Conservation (phyloP, 2,888 invertebrate genomes). For the Folsomia manolachei region DNA sequence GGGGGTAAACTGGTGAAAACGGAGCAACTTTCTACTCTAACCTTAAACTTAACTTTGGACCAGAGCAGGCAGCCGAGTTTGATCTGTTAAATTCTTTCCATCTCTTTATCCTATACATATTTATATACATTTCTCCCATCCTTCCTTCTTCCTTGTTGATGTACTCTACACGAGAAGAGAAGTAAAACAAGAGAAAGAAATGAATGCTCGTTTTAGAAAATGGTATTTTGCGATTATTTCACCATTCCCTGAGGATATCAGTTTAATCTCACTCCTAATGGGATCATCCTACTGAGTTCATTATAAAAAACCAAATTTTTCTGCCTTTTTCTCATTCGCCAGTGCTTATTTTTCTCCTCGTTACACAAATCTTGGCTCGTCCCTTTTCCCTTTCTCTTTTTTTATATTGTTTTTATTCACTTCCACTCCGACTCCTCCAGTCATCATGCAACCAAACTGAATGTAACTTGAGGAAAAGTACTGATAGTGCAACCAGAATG, state of each 20-base stretch:
- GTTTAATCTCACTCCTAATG: conserved; percentile 50
- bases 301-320: conserved; percentile 30
- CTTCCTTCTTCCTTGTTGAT: too few relatives aligned
- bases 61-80: too few relatives aligned
- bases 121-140: too few relatives aligned
- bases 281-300: conserved; percentile 44
- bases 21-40: neutral
- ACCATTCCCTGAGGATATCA: conserved; percentile 51
- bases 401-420: conserved; percentile 19
- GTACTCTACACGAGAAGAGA: conserved; percentile 11
- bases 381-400: neutral
- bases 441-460: conserved; percentile 20
- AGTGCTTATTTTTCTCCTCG: conserved; percentile 2
- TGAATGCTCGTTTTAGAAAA: conserved; percentile 38
- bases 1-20: neutral
- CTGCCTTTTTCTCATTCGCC: neutral
- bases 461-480: too few relatives aligned
- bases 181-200: conserved; percentile 23
- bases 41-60: too few relatives aligned
- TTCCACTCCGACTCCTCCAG: conserved; percentile 20
- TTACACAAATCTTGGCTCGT: conserved; percentile 2
- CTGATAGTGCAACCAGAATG: too few relatives aligned
- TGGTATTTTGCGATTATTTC: conserved; percentile 51
- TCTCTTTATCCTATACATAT: too few relatives aligned
- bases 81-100: too few relatives aligned